These are phyloP conservation scores for Alitta virens DNA, from an alignment of 2,888 invertebrate genomes.

Conservation along the genomic window DNA sequence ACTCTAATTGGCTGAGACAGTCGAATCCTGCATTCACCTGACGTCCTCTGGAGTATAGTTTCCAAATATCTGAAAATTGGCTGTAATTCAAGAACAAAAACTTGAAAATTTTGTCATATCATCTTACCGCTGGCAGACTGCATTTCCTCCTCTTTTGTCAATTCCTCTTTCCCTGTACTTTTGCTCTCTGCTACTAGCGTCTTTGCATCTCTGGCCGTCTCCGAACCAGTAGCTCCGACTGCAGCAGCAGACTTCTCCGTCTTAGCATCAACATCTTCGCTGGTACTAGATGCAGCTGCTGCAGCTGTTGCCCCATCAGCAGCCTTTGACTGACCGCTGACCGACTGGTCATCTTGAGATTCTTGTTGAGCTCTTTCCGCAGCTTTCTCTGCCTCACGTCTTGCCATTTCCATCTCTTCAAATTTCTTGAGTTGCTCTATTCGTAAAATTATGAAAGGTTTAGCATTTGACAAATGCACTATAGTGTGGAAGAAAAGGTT, in stretches of 20 bases:
- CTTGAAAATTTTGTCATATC: no score
- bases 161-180: not conserved
- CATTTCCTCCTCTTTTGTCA: no score
- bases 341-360: conserved; percentile 28
- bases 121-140: no score
- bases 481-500: no score
- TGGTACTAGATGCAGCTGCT: not conserved
- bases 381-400: conserved; percentile 43
- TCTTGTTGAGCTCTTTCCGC: conserved; percentile 38
- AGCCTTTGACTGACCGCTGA: not conserved
- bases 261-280: not conserved
- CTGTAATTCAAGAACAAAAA: no score
- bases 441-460: no score
- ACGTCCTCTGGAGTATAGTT: no score
- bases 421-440: conserved; percentile 54
- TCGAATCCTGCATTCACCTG: no score
- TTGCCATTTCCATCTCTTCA: conserved; percentile 48
- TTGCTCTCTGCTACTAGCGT: not conserved
- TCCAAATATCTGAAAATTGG: no score
- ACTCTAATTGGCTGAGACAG: no score
- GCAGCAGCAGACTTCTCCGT: not conserved
- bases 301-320: not conserved
- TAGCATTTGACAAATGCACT: no score
- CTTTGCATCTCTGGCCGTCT: conserved; percentile 6
- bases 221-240: not conserved